Evolutionary conservation across 2,797 vertebrate species (phyloP).

Genomic region (Chelon labrosus): DNA sequence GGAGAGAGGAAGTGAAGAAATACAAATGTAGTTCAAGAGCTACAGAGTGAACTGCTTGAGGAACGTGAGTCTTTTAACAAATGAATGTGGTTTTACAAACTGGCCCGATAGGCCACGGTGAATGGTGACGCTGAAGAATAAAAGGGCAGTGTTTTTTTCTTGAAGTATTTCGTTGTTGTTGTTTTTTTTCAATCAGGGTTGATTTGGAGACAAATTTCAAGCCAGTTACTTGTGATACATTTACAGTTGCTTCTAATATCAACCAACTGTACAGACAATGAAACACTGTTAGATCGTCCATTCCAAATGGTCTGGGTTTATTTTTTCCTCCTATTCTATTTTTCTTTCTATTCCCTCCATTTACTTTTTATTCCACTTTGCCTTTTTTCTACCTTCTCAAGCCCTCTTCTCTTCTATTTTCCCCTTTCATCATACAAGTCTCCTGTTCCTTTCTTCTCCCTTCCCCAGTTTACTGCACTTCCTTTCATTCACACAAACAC

Average conservation of each 20-base stretch:
- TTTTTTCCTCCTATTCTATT: not conserved
- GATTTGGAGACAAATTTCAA: not conserved
- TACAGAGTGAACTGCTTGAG: slow-evolving; percentile 56
- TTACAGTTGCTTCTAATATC: not conserved
- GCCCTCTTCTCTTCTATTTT: not conserved
- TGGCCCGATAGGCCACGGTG: slow-evolving; percentile 10
- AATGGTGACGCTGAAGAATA: slow-evolving; percentile 6
- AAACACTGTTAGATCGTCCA: not conserved
- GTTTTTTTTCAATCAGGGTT: not conserved
- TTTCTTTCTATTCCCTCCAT: not conserved
- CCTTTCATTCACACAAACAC: not conserved
- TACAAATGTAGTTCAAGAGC: slow-evolving; percentile 69
- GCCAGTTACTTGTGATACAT: not conserved
- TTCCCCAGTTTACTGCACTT: not conserved
- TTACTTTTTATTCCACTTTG: slow-evolving; percentile 14
- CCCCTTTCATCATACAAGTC: not conserved
- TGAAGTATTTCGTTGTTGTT: not conserved
- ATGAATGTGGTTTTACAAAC: slow-evolving; percentile 55
- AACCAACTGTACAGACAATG: not conserved
- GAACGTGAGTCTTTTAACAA: slow-evolving; percentile 61
- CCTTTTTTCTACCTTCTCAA: not conserved
- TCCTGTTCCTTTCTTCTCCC: not conserved
- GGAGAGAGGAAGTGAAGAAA: slow-evolving; percentile 61
- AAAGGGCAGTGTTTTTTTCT: not conserved
- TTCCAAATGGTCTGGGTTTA: not conserved